Evolutionary conservation across 1,140 invertebrate genomes (phyloP).

Genomic region (Agrypnia vestita): DNA sequence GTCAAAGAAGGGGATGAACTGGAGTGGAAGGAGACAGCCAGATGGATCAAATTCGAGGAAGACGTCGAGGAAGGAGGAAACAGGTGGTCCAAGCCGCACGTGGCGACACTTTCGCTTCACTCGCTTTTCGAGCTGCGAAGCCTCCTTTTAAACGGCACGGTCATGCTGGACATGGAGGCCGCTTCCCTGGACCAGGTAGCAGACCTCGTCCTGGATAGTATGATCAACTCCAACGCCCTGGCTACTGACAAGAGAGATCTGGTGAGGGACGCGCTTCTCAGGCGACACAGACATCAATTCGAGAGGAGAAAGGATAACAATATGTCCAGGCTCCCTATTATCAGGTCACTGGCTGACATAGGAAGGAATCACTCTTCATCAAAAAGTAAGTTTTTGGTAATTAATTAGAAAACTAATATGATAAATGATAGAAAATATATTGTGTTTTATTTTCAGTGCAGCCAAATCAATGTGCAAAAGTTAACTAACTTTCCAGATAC

Average conservation of each 20-base stretch:
- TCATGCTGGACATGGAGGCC: slow-evolving; percentile 94
- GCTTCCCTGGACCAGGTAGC: slow-evolving; percentile 88
- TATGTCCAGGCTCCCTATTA: slow-evolving; percentile 92
- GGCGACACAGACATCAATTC: slow-evolving; percentile 95
- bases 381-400: slow-evolving; percentile 86
- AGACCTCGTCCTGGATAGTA: slow-evolving; percentile 93
- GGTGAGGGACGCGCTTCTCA: slow-evolving; percentile 89
- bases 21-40: slow-evolving; percentile 98
- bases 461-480: too few species aligned
- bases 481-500: too few species aligned
- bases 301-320: slow-evolving; percentile 86
- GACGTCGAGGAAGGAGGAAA: slow-evolving; percentile 96
- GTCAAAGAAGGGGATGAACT: slow-evolving; percentile 89
- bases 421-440: too few species aligned
- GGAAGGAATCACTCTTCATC: slow-evolving; percentile 95
- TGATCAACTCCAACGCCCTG: slow-evolving; percentile 87
- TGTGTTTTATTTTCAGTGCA: too few species aligned
- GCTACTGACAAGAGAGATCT: slow-evolving; percentile 84
- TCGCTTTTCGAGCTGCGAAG: slow-evolving; percentile 92
- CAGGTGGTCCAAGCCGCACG: slow-evolving; percentile 95
- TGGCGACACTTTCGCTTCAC: slow-evolving; percentile 92
- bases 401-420: too few species aligned
- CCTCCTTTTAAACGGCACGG: slow-evolving; percentile 89
- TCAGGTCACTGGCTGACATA: slow-evolving; percentile 96
- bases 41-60: slow-evolving; percentile 97